Percentiles rank a stretch among this genome's conserved stretches.
These are phyloP conservation scores for Daubentonia madagascariensis DNA, from an alignment of 2,113 vertebrate genomes.

Conservation along the genomic window DNA sequence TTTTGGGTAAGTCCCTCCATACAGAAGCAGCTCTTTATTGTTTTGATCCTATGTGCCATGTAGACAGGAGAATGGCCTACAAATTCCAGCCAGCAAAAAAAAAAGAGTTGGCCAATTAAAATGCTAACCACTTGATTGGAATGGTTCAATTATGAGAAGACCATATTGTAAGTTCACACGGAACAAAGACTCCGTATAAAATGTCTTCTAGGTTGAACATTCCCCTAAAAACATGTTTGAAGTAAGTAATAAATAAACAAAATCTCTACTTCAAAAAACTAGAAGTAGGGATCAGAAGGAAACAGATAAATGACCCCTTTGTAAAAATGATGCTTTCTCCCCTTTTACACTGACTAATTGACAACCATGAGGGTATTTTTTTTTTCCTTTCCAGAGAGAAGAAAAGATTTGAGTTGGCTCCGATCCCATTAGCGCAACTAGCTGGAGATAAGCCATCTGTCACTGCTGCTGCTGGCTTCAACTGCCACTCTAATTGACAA, in stretches of 20 bases:
- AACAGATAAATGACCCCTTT: slow-evolving; percentile 71
- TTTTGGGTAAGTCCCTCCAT: neutral
- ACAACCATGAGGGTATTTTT: slow-evolving; percentile 52
- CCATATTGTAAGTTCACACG: slow-evolving; percentile 49
- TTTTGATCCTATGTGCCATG: neutral
- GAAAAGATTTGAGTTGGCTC: slow-evolving; percentile 88
- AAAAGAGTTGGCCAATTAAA: slow-evolving; percentile 51
- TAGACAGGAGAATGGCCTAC: neutral
- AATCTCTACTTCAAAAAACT: slow-evolving; percentile 70
- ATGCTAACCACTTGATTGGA: slow-evolving; percentile 64
- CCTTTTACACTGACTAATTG: slow-evolving; percentile 69
- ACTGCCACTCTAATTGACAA: slow-evolving; percentile 95
- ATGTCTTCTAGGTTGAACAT: slow-evolving; percentile 49
- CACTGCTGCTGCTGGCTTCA: slow-evolving; percentile 92
- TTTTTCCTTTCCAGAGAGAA: slow-evolving; percentile 63
- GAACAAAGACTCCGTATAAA: slow-evolving; percentile 64
- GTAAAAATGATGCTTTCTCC: slow-evolving; percentile 56
- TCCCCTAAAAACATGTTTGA: slow-evolving; percentile 65
- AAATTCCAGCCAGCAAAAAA: neutral
- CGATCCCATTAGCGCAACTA: slow-evolving; percentile 88
- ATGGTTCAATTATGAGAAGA: slow-evolving; percentile 57
- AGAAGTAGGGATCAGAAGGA: slow-evolving; percentile 57
- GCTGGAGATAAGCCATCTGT: slow-evolving; percentile 95
- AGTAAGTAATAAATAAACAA: slow-evolving; percentile 77
- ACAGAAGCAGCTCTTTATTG: neutral